phyloP scores from a whole-genome alignment of 2,797 vertebrate genomes.

The Enteromius thamalakanensis region DNA sequence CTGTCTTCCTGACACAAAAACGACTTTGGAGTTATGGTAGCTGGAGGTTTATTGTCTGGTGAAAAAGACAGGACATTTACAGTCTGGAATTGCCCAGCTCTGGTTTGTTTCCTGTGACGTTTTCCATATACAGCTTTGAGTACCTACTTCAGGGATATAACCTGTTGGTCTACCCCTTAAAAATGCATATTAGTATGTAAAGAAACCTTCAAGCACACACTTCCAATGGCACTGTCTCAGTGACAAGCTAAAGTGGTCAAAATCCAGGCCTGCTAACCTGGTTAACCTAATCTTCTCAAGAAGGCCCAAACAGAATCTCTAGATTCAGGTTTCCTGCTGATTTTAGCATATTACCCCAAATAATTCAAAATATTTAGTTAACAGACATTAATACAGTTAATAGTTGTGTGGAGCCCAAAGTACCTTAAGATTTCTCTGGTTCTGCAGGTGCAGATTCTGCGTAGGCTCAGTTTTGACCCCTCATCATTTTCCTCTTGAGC shows the following conservation, averaged over 20 bases:
- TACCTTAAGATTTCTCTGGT: background rate
- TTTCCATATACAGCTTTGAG: background rate
- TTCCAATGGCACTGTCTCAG: background rate
- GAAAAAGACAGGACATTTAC: constrained; percentile 24
- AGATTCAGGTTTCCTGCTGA: background rate
- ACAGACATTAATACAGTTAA: background rate
- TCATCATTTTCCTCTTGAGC: constrained; percentile 20
- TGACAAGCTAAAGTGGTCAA: background rate
- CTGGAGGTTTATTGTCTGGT: constrained; percentile 31
- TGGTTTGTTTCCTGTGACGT: background rate
- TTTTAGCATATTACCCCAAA: background rate
- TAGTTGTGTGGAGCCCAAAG: background rate
- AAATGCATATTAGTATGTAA: background rate
- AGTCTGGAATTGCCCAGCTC: background rate
- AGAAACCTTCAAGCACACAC: background rate
- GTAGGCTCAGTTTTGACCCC: constrained; percentile 15
- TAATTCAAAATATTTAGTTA: background rate
- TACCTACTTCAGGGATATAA: background rate
- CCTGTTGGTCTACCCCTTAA: background rate
- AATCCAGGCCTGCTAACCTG: background rate
- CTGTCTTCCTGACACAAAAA: constrained; percentile 6
- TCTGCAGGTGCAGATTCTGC: constrained; percentile 3
- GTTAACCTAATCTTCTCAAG: background rate
- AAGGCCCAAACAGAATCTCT: background rate
- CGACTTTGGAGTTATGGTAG: constrained; percentile 29